These are phyloP conservation scores for Eciton burchellii DNA, from an alignment of 1,140 invertebrate species.

Conservation along the genomic window DNA sequence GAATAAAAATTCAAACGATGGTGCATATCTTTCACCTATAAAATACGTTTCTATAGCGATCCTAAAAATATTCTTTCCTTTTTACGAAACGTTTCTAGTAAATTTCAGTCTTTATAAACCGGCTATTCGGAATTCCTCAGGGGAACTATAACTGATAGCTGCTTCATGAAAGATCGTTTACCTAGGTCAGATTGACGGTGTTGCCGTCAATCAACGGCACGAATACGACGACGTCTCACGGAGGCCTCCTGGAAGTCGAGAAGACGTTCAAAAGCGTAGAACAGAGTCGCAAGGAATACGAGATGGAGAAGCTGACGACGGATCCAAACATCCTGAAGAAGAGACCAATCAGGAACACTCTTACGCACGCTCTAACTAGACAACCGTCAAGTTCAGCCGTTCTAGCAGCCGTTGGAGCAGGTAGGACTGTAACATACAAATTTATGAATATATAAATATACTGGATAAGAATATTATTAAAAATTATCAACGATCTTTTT, in stretches of 20 bases:
- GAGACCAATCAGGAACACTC: conserved; percentile 76
- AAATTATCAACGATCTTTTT: no score
- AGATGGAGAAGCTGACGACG: conserved; percentile 80
- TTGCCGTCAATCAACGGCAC: conserved; percentile 88
- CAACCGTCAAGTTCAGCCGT: conserved; percentile 86
- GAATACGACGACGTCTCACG: conserved; percentile 90
- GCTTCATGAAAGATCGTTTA: conserved; percentile 79
- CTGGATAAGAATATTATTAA: no score
- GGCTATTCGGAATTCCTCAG: neutral
- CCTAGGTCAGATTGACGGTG: conserved; percentile 89
- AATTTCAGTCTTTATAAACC: neutral
- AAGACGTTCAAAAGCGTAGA: conserved; percentile 90
- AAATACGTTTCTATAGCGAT: no score
- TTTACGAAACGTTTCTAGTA: no score
- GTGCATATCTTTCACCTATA: no score
- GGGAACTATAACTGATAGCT: neutral
- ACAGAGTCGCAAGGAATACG: conserved; percentile 85
- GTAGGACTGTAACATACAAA: conserved; percentile 52
- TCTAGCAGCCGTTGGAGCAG: conserved; percentile 90
- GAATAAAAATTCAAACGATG: no score
- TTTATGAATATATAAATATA: conserved; percentile 9
- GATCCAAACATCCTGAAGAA: conserved; percentile 72
- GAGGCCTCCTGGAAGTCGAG: conserved; percentile 91
- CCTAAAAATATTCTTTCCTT: no score
- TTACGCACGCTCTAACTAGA: conserved; percentile 37